Evolutionary conservation across 1,140 invertebrate species (phyloP), one percentile per base, ranked within the genome.

Genomic region (Nomia melanderi): DNA sequence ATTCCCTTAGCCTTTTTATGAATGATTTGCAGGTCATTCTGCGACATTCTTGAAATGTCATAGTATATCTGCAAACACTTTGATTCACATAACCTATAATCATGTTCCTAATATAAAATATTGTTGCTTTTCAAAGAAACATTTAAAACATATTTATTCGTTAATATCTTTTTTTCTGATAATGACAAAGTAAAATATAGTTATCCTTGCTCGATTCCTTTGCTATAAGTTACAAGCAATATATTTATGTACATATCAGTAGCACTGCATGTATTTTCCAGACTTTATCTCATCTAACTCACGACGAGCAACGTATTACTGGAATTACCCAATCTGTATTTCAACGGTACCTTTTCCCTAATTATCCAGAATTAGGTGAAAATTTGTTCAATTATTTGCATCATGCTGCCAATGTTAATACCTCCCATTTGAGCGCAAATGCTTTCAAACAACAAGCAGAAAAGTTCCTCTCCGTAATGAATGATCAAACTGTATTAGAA

Each of bases 271-370:
- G 17, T 47, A 14, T 84, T 86, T 93, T 92, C 0, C 91, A 96
- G 95, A 93, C 94, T 85, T 87, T 96, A 65, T 92, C 92, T 2
- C 94, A 95, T 82, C 93, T 94, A 57, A 92, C 94, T 12, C 92
- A 94, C 36, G 93, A 94, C 53, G 95, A 96, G 82, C 94, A 95
- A 88, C 93, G 93, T 33, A 88, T 95, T 60, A 93, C 94, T 82
- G 95, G 95, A 33, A 94, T 96, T 83, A 94, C 94, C 5, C 88
- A 93, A 60, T 93, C 84, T 71, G 84, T 92, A 77, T 93, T 93
- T 65, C 92, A 96, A 94, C 93, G 93, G 80, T 96, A 96, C 90
- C 91, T 97, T 77, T 96, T 97, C 91, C 95, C 96, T n/a, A 94
- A 94, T 88, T 96, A 96, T 90, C 93, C 94, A 3, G 94, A 96